Conservation (phyloP, 2,797 vertebrate species). For the Channallabes apus region DNA sequence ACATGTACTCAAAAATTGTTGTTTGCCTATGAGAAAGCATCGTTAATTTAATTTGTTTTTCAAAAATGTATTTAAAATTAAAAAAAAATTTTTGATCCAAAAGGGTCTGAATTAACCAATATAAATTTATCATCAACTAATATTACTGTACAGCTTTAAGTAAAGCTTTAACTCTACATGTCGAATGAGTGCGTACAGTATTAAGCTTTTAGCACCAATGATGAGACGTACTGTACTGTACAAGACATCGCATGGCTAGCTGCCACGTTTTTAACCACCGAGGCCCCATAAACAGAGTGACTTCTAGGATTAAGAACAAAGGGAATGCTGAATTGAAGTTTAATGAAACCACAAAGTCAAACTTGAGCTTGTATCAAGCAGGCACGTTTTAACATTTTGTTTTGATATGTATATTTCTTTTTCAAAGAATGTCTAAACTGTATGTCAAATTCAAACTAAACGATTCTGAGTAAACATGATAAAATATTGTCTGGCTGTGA, state of each 20-base stretch:
- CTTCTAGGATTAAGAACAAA: conserved; percentile 50
- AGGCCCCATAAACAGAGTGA: conserved; percentile 52
- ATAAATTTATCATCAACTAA: background rate
- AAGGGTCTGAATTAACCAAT: background rate
- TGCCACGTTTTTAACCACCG: conserved; percentile 50
- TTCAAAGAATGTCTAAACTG: conserved; percentile 53
- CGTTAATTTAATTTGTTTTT: background rate
- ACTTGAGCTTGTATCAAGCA: conserved; percentile 31
- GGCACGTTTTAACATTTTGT: conserved; percentile 59
- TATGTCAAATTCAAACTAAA: conserved; percentile 57
- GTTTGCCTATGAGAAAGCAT: background rate
- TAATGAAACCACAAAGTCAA: conserved; percentile 57
- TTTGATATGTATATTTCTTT: conserved; percentile 41
- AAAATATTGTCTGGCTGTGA: conserved; percentile 58
- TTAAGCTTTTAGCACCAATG: background rate
- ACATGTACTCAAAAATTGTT: background rate
- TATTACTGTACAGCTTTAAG: background rate
- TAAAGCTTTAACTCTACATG: background rate
- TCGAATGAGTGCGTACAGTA: background rate
- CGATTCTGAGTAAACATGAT: conserved; percentile 52
- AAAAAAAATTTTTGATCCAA: background rate
- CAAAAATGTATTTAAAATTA: background rate
- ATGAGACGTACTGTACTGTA: background rate
- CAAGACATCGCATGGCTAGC: conserved; percentile 53
- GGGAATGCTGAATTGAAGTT: conserved; percentile 56